Evolutionary conservation across 2,888 invertebrate species (phyloP), one percentile per base, ranked within the genome.

Genomic region (Leptopterna dolabrata): DNA sequence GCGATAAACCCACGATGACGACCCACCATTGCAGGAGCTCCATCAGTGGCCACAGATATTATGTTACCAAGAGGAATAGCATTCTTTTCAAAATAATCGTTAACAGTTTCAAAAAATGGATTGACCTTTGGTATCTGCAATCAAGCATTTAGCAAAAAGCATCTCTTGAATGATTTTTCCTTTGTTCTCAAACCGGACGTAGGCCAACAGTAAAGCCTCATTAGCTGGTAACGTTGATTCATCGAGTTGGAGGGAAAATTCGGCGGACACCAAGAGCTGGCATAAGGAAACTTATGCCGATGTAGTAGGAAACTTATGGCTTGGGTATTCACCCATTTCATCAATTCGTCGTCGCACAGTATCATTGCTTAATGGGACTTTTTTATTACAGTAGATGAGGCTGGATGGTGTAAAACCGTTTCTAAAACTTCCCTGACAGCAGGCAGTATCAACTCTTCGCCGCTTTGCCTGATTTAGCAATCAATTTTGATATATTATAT

Each of bases 131-230:
- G 89, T 88, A 55, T 88, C 76, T 30, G 87, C 82, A 24, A 73
- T 84, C 45, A 89, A 76, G 82, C 36, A 63, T 89, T n/a, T n/a
- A n/a, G n/a, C n/a, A n/a, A n/a, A n/a, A n/a, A n/a, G n/a, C n/a
- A n/a, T n/a, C n/a, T n/a, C n/a, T n/a, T n/a, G n/a, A n/a, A n/a
- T n/a, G n/a, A n/a, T n/a, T n/a, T n/a, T n/a, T n/a, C n/a, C n/a
- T 87, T 90, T 87, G 89, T 90, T 90, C 90, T 90, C 82, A 90
- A 89, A 88, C 90, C 90, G 88, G 90, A 89, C 89, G 90, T n/a
- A 89, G 73, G 90, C 88, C 80, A 90, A 76, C 76, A 88, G 88
- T n/a, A n/a, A n/a, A n/a, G n/a, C n/a, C 88, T 88, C 88, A 89
- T 90, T 90, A 88, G 88, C 90, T 89, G 90, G 89, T 89, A 90